Evolutionary conservation across 2,888 invertebrate genomes (phyloP).

Genomic region (Phortica okadai): DNA sequence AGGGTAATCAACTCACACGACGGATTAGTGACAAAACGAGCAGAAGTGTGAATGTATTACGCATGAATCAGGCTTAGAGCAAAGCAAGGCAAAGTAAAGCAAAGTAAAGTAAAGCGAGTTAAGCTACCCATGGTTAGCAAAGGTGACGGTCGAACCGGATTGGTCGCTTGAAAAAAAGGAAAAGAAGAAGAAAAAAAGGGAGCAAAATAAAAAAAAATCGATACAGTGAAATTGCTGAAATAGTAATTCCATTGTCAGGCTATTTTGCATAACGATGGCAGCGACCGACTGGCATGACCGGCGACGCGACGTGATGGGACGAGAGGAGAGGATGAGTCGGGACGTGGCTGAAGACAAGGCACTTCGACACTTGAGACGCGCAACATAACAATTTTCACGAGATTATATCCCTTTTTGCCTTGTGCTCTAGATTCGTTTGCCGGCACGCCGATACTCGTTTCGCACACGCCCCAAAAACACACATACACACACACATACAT

Average conservation of each 20-base stretch:
- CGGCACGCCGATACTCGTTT: background rate
- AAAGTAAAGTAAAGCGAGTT: background rate
- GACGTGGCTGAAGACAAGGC: background rate
- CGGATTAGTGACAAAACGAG: slow-evolving; percentile 22
- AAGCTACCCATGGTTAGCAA: background rate
- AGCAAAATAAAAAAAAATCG: slow-evolving; percentile 17
- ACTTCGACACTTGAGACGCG: slow-evolving; percentile 25
- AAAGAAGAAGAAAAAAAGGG: background rate
- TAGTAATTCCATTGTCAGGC: slow-evolving; percentile 35
- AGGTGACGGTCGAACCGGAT: background rate
- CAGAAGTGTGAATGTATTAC: slow-evolving; percentile 23
- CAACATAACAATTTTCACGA: slow-evolving; percentile 34
- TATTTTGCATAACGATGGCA: slow-evolving; percentile 31
- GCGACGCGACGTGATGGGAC: background rate
- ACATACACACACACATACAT: background rate
- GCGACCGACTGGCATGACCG: background rate
- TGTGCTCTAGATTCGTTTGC: slow-evolving; percentile 15
- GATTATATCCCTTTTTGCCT: slow-evolving; percentile 30
- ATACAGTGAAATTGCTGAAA: slow-evolving; percentile 37
- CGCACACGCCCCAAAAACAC: slow-evolving; percentile 13
- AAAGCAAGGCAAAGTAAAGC: background rate
- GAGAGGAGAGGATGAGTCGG: background rate
- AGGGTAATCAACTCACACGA: slow-evolving; percentile 24
- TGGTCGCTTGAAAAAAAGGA: background rate
- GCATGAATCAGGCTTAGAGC: slow-evolving; percentile 29